Conservation (phyloP, 2,797 vertebrate genomes). For the Otolemur crassicaudatus region DNA sequence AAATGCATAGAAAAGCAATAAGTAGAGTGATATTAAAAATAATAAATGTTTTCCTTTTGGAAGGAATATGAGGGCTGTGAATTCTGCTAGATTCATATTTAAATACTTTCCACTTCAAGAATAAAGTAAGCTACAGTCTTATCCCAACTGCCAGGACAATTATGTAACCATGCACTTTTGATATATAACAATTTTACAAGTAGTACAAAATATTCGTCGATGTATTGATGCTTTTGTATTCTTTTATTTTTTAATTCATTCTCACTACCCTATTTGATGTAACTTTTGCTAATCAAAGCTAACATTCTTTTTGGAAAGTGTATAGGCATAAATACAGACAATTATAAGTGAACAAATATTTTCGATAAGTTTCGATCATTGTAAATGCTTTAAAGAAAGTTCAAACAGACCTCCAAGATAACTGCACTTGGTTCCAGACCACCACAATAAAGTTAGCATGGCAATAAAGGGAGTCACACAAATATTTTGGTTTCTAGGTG, state of each 20-base stretch:
- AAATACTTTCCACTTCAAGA: background rate
- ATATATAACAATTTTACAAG: background rate
- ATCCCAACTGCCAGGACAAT: background rate
- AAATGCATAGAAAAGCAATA: slow-evolving; percentile 67
- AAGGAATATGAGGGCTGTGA: background rate
- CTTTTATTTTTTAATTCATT: background rate
- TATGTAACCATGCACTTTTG: background rate
- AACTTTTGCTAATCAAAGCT: background rate
- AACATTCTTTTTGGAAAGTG: background rate
- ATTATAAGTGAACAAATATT: background rate
- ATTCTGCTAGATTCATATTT: background rate
- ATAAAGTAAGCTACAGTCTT: background rate
- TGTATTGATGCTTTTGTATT: background rate
- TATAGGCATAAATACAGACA: background rate
- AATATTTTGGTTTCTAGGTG: background rate
- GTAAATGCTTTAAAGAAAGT: background rate
- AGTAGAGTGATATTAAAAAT: background rate
- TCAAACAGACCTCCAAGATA: background rate
- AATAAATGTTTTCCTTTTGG: slow-evolving; percentile 2
- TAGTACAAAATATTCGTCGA: background rate
- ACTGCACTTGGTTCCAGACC: background rate
- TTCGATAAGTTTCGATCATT: background rate
- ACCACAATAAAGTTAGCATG: background rate
- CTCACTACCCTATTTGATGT: background rate
- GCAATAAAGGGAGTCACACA: background rate